Conservation (phyloP, 2,113 vertebrate genomes). For the Centropristis striata region DNA sequence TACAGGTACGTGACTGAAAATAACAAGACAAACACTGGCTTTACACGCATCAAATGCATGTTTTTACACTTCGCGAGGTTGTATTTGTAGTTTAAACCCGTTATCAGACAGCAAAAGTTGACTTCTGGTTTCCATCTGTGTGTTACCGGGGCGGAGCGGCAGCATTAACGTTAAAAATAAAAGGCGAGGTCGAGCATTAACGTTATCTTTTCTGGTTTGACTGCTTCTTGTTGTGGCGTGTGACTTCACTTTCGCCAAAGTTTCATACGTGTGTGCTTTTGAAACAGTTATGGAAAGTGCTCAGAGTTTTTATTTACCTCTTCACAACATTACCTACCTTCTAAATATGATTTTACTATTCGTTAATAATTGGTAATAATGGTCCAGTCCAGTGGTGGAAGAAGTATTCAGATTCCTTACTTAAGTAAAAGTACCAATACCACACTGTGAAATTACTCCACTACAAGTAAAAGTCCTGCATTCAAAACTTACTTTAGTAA, state of each 20-base stretch:
- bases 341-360: too few species aligned
- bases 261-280: too few species aligned
- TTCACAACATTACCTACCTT: too few species aligned
- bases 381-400: too few species aligned
- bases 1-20: background rate
- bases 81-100: background rate
- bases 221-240: background rate
- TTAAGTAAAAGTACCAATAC: too few species aligned
- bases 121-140: background rate
- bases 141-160: background rate
- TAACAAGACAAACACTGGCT: background rate
- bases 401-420: too few species aligned
- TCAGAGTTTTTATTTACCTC: background rate
- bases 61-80: background rate
- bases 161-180: background rate
- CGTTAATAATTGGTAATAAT: too few species aligned
- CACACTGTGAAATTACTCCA: too few species aligned
- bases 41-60: background rate
- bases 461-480: too few species aligned
- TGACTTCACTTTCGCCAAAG: background rate
- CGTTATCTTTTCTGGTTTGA: background rate
- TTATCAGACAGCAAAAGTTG: background rate
- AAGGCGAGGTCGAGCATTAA: background rate
- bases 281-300: background rate
- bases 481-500: too few species aligned